phyloP scores from a whole-genome alignment of 2,797 vertebrate species.

The Parotocinclus haroldoi region DNA sequence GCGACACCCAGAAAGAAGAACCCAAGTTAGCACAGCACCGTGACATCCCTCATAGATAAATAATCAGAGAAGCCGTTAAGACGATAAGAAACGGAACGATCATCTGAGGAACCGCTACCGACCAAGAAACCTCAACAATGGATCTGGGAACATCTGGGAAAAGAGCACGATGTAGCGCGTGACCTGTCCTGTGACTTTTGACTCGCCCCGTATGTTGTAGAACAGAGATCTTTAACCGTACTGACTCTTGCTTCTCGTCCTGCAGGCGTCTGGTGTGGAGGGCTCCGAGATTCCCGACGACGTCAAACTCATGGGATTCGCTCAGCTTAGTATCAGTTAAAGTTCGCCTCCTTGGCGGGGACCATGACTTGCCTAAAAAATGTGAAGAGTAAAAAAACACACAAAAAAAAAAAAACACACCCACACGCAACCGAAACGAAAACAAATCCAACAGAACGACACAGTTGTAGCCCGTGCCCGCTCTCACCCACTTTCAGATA shows the following conservation, averaged over 20 bases:
- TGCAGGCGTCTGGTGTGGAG: slow-evolving; percentile 89
- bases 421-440: slow-evolving; percentile 12
- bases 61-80: too few relatives aligned
- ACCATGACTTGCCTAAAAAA: slow-evolving; percentile 75
- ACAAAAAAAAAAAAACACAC: slow-evolving; percentile 61
- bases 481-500: slow-evolving; percentile 79
- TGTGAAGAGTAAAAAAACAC: slow-evolving; percentile 68
- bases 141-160: too few relatives aligned
- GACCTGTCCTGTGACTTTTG: too few relatives aligned
- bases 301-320: slow-evolving; percentile 93
- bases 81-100: too few relatives aligned
- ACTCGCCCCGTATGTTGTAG: too few relatives aligned
- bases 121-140: too few relatives aligned
- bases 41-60: too few relatives aligned
- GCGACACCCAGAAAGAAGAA: too few relatives aligned
- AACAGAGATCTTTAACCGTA: too few relatives aligned
- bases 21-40: too few relatives aligned
- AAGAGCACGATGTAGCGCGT: too few relatives aligned
- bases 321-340: slow-evolving; percentile 98
- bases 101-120: too few relatives aligned
- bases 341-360: slow-evolving; percentile 47
- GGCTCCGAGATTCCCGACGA: slow-evolving; percentile 93
- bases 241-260: background rate
- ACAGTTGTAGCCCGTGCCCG: slow-evolving; percentile 51
- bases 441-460: slow-evolving; percentile 40